A percentile compares a stretch with the other conserved stretches of the same genome.
These are phyloP conservation scores for Balaeniceps rex DNA, from an alignment of 2,113 vertebrate species.

Conservation along the genomic window DNA sequence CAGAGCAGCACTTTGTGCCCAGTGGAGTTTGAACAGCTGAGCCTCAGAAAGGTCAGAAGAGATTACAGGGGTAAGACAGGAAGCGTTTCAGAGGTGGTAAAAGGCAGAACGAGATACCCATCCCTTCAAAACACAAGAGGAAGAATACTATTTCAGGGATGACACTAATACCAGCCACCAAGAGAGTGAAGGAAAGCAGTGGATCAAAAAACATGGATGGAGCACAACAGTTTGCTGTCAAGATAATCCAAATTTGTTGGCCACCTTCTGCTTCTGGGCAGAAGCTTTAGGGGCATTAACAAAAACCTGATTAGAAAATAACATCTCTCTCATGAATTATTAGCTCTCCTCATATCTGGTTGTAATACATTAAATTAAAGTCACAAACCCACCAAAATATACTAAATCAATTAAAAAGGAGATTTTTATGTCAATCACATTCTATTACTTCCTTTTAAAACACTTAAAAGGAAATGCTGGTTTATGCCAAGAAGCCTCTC, in stretches of 20 bases:
- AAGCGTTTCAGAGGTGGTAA: background rate
- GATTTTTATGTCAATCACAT: background rate
- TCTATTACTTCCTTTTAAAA: background rate
- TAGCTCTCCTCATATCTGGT: constrained; percentile 1
- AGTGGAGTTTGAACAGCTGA: background rate
- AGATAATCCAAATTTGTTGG: background rate
- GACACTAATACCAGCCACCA: background rate
- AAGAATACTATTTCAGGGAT: background rate
- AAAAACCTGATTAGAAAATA: constrained; percentile 39
- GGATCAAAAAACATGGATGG: background rate
- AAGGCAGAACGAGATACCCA: background rate
- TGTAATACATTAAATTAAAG: constrained; percentile 20
- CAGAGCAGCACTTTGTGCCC: background rate
- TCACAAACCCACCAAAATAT: constrained; percentile 6
- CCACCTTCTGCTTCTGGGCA: background rate
- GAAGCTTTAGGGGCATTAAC: background rate
- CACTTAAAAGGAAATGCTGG: background rate
- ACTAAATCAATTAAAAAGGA: constrained; percentile 13
- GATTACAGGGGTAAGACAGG: background rate
- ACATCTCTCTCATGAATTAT: constrained; percentile 6
- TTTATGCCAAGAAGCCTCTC: background rate
- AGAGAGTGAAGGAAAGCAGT: background rate
- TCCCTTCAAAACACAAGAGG: background rate
- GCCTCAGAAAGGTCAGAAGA: background rate
- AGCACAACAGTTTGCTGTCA: background rate